These are phyloP conservation scores for Heliconius cydno DNA, from an alignment of 2,888 invertebrate species.

Conservation along the genomic window DNA sequence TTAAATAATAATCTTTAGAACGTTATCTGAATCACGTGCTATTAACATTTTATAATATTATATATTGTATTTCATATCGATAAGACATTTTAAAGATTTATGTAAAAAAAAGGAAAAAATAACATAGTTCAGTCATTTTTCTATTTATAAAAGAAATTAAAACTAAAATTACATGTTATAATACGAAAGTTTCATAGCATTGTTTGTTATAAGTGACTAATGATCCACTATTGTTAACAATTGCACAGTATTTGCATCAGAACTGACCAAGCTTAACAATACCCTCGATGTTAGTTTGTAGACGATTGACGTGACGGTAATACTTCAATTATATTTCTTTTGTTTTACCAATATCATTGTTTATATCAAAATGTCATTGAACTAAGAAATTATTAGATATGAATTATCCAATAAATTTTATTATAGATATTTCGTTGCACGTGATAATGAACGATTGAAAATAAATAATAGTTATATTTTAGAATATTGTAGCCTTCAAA, in stretches of 20 bases:
- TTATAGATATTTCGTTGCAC: background rate
- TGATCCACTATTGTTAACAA: constrained; percentile 19
- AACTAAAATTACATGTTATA: background rate
- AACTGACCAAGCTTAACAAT: constrained; percentile 64
- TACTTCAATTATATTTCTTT: constrained; percentile 25
- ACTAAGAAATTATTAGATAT: background rate
- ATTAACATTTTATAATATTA: background rate
- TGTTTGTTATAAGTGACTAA: constrained; percentile 1
- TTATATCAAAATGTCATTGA: background rate
- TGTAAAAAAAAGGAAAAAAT: background rate
- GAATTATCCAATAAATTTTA: background rate
- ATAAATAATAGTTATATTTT: background rate
- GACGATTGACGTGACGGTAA: constrained; percentile 54
- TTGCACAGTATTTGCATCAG: constrained; percentile 44
- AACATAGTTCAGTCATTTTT: background rate
- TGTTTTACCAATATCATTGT: background rate
- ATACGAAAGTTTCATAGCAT: background rate
- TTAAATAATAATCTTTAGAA: background rate
- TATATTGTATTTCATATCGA: background rate
- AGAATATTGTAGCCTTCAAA: background rate
- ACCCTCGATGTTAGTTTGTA: constrained; percentile 53
- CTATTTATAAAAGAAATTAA: background rate
- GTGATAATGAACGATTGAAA: background rate
- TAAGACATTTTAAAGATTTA: background rate
- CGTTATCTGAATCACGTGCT: background rate